Conservation (phyloP, 2,797 vertebrate species). For the Acanthornis magna region DNA sequence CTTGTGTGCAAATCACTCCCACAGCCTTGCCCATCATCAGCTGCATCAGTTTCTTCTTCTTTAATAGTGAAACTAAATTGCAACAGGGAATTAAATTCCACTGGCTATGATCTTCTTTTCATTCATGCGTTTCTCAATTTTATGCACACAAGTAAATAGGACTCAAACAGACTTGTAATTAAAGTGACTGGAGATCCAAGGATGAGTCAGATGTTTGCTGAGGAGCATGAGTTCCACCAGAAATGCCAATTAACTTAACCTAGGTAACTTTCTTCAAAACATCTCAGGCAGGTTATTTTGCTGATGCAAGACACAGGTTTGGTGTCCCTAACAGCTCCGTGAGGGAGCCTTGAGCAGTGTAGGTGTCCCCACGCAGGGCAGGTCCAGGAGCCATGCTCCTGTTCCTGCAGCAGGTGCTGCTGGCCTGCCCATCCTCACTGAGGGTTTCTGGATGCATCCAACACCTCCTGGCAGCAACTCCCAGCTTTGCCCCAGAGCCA, state of each 20-base stretch:
- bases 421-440: fast-evolving
- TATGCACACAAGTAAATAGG: not conserved
- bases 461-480: not conserved
- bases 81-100: not conserved
- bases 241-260: not conserved
- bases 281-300: not conserved
- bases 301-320: not conserved
- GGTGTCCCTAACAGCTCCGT: not conserved
- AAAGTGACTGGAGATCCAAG: not conserved
- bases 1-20: not conserved
- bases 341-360: not conserved
- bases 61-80: not conserved
- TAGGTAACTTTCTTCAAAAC: not conserved
- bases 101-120: not conserved
- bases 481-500: not conserved
- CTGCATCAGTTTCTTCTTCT: not conserved
- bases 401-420: not conserved
- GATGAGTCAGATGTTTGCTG: not conserved
- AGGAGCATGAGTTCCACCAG: not conserved
- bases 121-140: not conserved
- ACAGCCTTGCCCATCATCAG: not conserved
- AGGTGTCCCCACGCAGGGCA: fast-evolving
- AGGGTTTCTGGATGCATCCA: fast-evolving
- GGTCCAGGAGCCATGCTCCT: not conserved
- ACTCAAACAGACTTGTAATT: not conserved